Evolutionary conservation across 2,888 invertebrate genomes (phyloP), one percentile per base, ranked within the genome.

Genomic region (Gandaritis pyraliata): DNA sequence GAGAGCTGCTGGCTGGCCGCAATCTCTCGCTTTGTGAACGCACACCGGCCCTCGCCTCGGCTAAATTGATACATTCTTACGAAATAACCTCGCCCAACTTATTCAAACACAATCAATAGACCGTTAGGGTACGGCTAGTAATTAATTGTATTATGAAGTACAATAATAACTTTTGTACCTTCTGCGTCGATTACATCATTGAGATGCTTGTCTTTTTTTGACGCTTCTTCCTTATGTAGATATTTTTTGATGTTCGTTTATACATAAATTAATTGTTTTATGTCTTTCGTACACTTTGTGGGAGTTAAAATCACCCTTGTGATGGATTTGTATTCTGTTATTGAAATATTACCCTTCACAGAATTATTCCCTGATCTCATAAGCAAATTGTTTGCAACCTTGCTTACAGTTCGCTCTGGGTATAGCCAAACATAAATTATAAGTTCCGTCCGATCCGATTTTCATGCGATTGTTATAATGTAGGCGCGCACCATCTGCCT

Each of bases 61-160:
- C 85, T 85, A 86, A 87, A 90, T 86, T 86, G 87, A 89, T 87
- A 90, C 87, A 85, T 86, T 86, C 84, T 89, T 89, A 88, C 88
- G 87, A 89, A 90, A 90, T 83, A 87, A 84, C 87, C 88, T 88
- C 86, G 86, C 84, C 83, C 84, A 88, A 87, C 86, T 87, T 87
- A 88, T 84, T 85, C 79, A 85, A 86, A 85, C 86, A 64, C 66
- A 86, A 87, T 85, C 82, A 83, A 77, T 79, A 78, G 76, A 82
- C 76, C 76, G 78, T 76, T 70, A 75, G 72, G 72, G 73, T 74
- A 73, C 73, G 71, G 70, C 76, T 74, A 74, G 67, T 61, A 52
- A 8, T 62, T 39, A 15, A 39, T 45, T 59, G 39, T 55, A 63
- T 43, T 48, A 43, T 49, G 18, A n/a, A 15, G n/a, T 12, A 46